These are phyloP conservation scores for Physella acuta DNA, from an alignment of 1,140 invertebrate species.

Conservation along the genomic window DNA sequence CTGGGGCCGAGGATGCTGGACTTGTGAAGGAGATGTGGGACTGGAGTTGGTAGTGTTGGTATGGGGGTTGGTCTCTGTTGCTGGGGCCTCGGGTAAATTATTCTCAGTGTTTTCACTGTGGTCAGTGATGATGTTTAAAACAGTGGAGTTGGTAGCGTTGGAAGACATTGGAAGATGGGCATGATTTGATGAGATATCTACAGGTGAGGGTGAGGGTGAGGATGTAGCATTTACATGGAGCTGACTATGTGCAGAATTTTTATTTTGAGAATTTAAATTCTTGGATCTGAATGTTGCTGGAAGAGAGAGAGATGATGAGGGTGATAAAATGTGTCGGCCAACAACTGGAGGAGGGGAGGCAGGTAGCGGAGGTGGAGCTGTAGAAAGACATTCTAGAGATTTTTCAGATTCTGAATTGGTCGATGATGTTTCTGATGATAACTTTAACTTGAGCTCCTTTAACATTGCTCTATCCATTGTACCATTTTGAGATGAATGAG, in stretches of 20 bases:
- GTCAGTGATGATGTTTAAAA: too few relatives aligned
- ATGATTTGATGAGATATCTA: too few relatives aligned
- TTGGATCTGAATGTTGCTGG: constrained; percentile 9
- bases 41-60: too few relatives aligned
- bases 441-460: not conserved
- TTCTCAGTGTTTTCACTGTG: too few relatives aligned
- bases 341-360: not conserved
- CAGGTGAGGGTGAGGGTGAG: not conserved
- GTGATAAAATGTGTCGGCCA: not conserved
- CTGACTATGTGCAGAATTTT: not conserved
- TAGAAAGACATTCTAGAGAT: not conserved
- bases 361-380: constrained; percentile 10
- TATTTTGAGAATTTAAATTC: not conserved
- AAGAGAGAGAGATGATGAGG: constrained; percentile 3
- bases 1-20: too few relatives aligned
- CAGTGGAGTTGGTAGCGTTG: too few relatives aligned
- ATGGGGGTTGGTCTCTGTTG: too few relatives aligned
- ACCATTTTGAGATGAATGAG: not conserved
- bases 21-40: too few relatives aligned
- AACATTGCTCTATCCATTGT: too few relatives aligned
- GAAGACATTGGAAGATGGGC: too few relatives aligned
- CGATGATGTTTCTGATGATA: not conserved
- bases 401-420: not conserved
- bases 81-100: too few relatives aligned
- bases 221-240: not conserved